Conservation (phyloP, 2,888 invertebrate genomes). For the Stomorhina lunata region DNA sequence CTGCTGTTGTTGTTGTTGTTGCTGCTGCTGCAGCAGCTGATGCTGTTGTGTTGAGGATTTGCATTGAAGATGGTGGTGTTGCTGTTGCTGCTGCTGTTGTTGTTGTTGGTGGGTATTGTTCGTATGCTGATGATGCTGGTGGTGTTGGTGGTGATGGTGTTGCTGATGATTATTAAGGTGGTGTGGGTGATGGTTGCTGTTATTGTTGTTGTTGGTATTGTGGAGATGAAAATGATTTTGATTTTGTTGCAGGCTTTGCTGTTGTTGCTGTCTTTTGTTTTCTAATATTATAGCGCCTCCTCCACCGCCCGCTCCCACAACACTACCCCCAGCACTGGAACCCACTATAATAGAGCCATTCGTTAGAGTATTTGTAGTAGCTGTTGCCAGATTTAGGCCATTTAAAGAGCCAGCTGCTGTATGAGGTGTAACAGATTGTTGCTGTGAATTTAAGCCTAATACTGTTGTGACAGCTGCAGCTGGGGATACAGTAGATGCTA, state of each 20-base stretch:
- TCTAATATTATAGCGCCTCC: slow-evolving; percentile 21
- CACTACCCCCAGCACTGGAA: not conserved
- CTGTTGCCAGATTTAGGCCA: slow-evolving; percentile 57
- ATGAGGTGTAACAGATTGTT: slow-evolving; percentile 50
- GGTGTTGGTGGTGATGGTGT: slow-evolving; percentile 69
- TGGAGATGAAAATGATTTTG: slow-evolving; percentile 73
- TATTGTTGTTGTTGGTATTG: slow-evolving; percentile 62
- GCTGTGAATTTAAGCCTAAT: slow-evolving; percentile 56
- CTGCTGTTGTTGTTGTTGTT: slow-evolving; percentile 69
- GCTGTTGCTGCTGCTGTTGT: slow-evolving; percentile 65
- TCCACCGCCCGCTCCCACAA: not conserved
- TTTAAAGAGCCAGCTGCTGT: slow-evolving; percentile 31
- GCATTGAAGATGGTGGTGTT: slow-evolving; percentile 65
- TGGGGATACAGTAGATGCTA: slow-evolving; percentile 40
- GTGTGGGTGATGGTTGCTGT: slow-evolving; percentile 64
- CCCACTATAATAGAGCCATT: slow-evolving; percentile 44
- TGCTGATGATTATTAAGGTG: slow-evolving; percentile 66
- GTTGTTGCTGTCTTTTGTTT: slow-evolving; percentile 61
- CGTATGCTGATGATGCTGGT: slow-evolving; percentile 69
- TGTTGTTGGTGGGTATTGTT: slow-evolving; percentile 67
- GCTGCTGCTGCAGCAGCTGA: slow-evolving; percentile 50
- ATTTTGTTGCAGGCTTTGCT: slow-evolving; percentile 69
- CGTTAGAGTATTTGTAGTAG: slow-evolving; percentile 43
- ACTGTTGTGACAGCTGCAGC: slow-evolving; percentile 51
- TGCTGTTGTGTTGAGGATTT: slow-evolving; percentile 24